Conservation (phyloP, 2,888 invertebrate genomes). For the Chloromyia formosa region DNA sequence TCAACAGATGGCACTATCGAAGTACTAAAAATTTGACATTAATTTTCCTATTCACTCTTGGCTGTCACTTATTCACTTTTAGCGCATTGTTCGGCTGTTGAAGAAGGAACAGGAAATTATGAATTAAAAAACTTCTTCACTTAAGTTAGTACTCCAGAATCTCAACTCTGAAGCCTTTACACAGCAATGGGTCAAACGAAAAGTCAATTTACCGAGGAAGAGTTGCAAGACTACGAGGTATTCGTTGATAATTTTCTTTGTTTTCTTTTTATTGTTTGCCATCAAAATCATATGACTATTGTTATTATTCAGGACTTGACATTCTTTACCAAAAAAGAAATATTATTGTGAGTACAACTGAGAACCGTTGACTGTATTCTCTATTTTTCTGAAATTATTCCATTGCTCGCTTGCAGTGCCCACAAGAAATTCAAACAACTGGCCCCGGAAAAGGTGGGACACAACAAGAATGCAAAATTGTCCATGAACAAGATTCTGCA, state of each 20-base stretch:
- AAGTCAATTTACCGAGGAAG: slow-evolving; percentile 87
- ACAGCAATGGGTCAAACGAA: slow-evolving; percentile 78
- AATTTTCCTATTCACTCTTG: slow-evolving; percentile 45
- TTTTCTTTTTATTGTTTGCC: slow-evolving; percentile 46
- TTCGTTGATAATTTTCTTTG: slow-evolving; percentile 43
- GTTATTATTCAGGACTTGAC: slow-evolving; percentile 80
- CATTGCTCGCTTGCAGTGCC: slow-evolving; percentile 69
- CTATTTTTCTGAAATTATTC: slow-evolving; percentile 41
- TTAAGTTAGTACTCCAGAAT: slow-evolving; percentile 9
- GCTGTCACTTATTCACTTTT: not conserved
- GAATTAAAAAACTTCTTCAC: not conserved
- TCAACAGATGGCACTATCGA: too few species aligned
- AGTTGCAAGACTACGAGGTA: slow-evolving; percentile 91
- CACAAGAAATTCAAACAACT: slow-evolving; percentile 90
- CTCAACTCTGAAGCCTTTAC: not conserved
- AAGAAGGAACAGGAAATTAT: slow-evolving; percentile 15
- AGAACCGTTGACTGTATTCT: too few species aligned
- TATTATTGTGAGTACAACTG: slow-evolving; percentile 84
- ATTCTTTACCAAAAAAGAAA: slow-evolving; percentile 93
- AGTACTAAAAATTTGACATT: too few species aligned
- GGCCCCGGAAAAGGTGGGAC: slow-evolving; percentile 89
- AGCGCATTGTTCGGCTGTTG: not conserved
- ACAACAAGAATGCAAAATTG: slow-evolving; percentile 85
- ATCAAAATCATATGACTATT: not conserved
- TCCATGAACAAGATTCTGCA: slow-evolving; percentile 85